Evolutionary conservation across 2,113 vertebrate genomes (phyloP).

Genomic region (Antidorcas marsupialis): DNA sequence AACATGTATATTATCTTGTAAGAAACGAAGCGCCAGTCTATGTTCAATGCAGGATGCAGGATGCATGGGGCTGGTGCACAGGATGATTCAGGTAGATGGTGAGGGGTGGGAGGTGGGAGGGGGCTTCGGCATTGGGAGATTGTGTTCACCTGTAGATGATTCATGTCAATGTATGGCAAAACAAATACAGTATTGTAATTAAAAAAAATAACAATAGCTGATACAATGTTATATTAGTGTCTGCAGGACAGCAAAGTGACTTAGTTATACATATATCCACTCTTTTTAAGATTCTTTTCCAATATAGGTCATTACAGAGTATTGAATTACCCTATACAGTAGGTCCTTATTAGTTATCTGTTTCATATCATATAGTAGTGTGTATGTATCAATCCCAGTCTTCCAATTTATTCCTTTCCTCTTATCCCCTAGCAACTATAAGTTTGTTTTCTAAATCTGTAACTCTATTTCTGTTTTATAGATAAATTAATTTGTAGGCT

Average conservation of each 20-base stretch:
- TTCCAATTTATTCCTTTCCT: not conserved
- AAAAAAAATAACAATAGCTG: not conserved
- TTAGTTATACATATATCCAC: not conserved
- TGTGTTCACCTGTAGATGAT: too few species aligned
- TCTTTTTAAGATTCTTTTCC: not conserved
- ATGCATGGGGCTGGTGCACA: too few species aligned
- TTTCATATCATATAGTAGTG: not conserved
- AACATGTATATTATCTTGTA: too few species aligned
- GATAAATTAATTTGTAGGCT: not conserved
- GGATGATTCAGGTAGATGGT: too few species aligned
- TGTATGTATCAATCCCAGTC: not conserved
- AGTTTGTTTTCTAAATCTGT: not conserved
- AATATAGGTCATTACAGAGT: not conserved
- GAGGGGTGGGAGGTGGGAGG: too few species aligned
- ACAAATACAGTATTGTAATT: too few species aligned
- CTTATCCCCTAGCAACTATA: not conserved
- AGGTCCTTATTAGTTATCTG: not conserved
- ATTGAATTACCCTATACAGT: not conserved
- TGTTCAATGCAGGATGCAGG: too few species aligned
- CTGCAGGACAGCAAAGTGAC: not conserved
- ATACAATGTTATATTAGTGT: not conserved
- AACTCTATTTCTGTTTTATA: not conserved
- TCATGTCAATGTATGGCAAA: too few species aligned
- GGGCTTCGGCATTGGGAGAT: too few species aligned
- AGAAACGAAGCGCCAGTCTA: too few species aligned